Evolutionary conservation across 1,140 invertebrate species (phyloP), one percentile per base, ranked within the genome.

Genomic region (Cydia strobilella): DNA sequence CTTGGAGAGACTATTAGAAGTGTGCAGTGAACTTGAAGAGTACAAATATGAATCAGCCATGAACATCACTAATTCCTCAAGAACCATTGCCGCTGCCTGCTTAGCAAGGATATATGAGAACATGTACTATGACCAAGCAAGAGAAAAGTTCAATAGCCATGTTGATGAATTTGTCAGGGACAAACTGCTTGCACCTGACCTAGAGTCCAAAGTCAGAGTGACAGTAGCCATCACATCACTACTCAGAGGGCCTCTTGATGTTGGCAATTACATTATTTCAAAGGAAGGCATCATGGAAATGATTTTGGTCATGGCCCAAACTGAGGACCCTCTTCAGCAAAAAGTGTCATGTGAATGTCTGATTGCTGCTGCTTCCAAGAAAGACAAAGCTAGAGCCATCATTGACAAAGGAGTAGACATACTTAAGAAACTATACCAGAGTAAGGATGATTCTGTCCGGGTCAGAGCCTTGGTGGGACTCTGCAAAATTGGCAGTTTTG

Each of bases 241-340:
- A 12, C 93, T 99, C 0, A 94, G 97, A 76, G 98, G 99, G 18
- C 98, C 99, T 0, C 88, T 98, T 31, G 99, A 99, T 90, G 96
- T 99, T 66, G 99, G 99, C 20, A 99, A 99, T 86, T 95, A 96
- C 78, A 95, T 99, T 73, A 95, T 99, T 35, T 97, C 96, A 12
- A 96, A 96, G 89, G 97, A 98, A 81, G 98, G 98, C 23, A 97
- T 99, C 77, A 94, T 99, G 73, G 96, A 99, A 89, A 99, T 99
- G 96, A 99, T 99, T 89, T 92, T 99, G 15, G 97, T 98, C 6
- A 98, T 99, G 98, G 99, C 99, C 12, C 96, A 96, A 69, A 97
- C 97, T 51, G 96, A 97, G 73, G 96, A 97, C 83, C 73, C 94
- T 18, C 88, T 99, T 0, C 97, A 99, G 86, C 98, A 99, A 93